Base-by-base conservation (phyloP, 2,113 vertebrate genomes). In the Rhea pennata region DNA sequence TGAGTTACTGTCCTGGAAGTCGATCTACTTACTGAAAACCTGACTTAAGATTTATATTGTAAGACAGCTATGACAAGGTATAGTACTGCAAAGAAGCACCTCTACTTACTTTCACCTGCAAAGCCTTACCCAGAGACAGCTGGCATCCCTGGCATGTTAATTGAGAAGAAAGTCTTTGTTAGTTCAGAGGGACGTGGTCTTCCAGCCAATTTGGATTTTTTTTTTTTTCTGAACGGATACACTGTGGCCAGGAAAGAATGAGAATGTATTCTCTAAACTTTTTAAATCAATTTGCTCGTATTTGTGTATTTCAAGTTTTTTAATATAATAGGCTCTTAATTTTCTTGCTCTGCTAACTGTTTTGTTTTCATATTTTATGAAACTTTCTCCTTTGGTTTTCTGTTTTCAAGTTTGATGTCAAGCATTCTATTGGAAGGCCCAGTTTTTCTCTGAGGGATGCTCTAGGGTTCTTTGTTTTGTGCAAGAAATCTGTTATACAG, bases 401-500 rank as follows among this genome's bases (percentile, higher is more conserved):
- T 94, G 31, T 86, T 93, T 83, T 62, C 61, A 91, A 87, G 48
- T 84, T 93, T 61, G 69, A 74, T 64, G 11, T 24, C 78, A 81
- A 76, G 61, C 53, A 36, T 33, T 76, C 69, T 76, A 12, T 84
- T 67, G 66, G 69, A 92, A 94, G 82, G 59, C 84, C 26, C 40
- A 39, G 62, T 23, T 10, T 79, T 66, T 83, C 78, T 93, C 71
- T 95, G 81, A 83, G 64, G 94, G 79, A 73, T 92, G 75, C 59
- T 96, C 65, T 91, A 73, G 33, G 15, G 24, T 87, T 93, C 59
- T 73, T 93, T 88, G 48, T 74, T 66, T 97, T 73, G 59, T 65
- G 84, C 84, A 84, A 97, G 88, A 64, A 56, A 92, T 95, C 93
- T 97, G 87, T 97, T 97, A 93, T 85, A 69, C 40, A 65, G 85